These are phyloP conservation scores for Zoanthus solanderi DNA, from an alignment of 92 coral and sea anemone species.

Conservation along the genomic window DNA sequence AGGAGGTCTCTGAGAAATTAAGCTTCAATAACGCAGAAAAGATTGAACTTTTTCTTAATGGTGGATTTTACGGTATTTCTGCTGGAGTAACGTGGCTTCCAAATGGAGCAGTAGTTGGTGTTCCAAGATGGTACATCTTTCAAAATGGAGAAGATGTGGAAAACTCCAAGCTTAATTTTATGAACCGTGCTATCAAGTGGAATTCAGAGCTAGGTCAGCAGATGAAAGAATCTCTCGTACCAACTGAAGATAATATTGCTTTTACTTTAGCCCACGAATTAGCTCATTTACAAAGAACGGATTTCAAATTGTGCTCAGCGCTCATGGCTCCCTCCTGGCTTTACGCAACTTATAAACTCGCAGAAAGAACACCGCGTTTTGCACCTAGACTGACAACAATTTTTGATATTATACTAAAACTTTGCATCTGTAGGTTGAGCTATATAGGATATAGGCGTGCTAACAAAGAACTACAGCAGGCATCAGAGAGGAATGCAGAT, in stretches of 20 bases:
- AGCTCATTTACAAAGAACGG: slow-evolving; percentile 71
- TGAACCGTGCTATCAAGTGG: slow-evolving; percentile 84
- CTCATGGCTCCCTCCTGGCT: slow-evolving; percentile 79
- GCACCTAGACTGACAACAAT: slow-evolving; percentile 51
- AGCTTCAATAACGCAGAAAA: slow-evolving; percentile 59
- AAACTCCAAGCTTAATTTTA: slow-evolving; percentile 77
- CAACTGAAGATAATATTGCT: slow-evolving; percentile 79
- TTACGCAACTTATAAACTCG: slow-evolving; percentile 76
- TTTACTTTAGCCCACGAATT: slow-evolving; percentile 84
- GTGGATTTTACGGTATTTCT: slow-evolving; percentile 79
- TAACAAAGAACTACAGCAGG: slow-evolving; percentile 61
- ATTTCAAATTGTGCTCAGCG: slow-evolving; percentile 57
- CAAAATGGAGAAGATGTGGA: slow-evolving; percentile 70
- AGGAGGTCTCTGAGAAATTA: slow-evolving; percentile 77
- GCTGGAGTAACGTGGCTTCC: slow-evolving; percentile 79
- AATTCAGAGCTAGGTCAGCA: slow-evolving; percentile 81
- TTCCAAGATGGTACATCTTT: slow-evolving; percentile 85
- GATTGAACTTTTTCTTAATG: slow-evolving; percentile 73
- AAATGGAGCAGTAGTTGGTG: slow-evolving; percentile 77
- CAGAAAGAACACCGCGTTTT: slow-evolving; percentile 60
- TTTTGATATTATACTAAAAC: slow-evolving; percentile 70
- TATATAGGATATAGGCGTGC: slow-evolving; percentile 69
- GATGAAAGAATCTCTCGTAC: slow-evolving; percentile 74
- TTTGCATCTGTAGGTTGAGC: slow-evolving; percentile 75
- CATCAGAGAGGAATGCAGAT: slow-evolving; percentile 75